Evolutionary conservation across 2,888 invertebrate genomes (phyloP).

Genomic region (Iselma pallidipennis): DNA sequence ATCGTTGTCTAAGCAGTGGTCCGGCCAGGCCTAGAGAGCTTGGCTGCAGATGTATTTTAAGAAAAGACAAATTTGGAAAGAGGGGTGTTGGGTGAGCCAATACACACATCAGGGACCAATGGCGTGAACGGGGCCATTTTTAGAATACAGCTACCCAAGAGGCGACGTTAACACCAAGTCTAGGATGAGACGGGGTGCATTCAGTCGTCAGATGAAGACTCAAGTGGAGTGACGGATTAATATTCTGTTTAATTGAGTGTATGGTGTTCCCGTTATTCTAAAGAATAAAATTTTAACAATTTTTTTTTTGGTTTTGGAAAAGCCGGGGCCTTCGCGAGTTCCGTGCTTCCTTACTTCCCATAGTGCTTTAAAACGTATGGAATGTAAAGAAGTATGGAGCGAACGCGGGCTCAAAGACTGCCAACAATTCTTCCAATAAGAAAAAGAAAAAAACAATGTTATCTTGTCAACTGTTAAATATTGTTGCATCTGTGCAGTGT

Average conservation of each 20-base stretch:
- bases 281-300: no score
- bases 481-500: constrained; percentile 17
- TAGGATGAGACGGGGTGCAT: constrained; percentile 44
- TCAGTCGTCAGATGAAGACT: constrained; percentile 56
- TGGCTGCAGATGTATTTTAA: constrained; percentile 68
- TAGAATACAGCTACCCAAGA: constrained; percentile 53
- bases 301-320: not conserved
- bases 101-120: constrained; percentile 47
- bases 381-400: constrained; percentile 98
- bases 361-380: constrained; percentile 84
- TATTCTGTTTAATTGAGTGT: not conserved
- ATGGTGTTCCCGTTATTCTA: constrained; percentile 13
- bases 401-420: constrained; percentile 46
- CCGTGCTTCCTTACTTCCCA: constrained; percentile 98
- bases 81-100: constrained; percentile 51
- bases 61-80: constrained; percentile 83
- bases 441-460: not conserved
- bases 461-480: constrained; percentile 7
- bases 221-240: constrained; percentile 36
- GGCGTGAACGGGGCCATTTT: constrained; percentile 56
- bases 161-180: constrained; percentile 44
- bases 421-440: not conserved
- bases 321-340: constrained; percentile 60
- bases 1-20: constrained; percentile 16
- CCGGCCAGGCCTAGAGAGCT: constrained; percentile 32